Conservation (phyloP, 2,888 invertebrate genomes). For the Ennomos quercinarius region DNA sequence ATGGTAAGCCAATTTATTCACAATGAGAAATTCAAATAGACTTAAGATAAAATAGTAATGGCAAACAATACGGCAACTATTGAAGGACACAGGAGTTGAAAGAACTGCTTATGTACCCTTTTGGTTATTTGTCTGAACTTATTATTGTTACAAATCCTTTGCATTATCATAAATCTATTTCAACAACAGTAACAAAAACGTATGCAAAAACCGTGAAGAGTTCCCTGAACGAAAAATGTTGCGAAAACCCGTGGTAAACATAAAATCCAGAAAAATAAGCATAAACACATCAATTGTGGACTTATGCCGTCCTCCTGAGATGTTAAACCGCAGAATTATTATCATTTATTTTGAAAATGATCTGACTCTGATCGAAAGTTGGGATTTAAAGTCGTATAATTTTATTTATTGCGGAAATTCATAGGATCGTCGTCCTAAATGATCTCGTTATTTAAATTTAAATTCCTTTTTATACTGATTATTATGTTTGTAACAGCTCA, state of each 20-base stretch:
- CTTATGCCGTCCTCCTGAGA: constrained; percentile 57
- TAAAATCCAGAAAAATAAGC: constrained; percentile 50
- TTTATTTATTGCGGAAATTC: constrained; percentile 63
- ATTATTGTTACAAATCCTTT: too few species aligned
- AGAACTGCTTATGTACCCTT: too few species aligned
- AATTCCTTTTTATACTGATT: constrained; percentile 12
- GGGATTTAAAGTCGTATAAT: constrained; percentile 57
- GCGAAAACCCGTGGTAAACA: constrained; percentile 46
- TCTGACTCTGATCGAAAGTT: constrained; percentile 60
- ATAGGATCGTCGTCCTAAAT: constrained; percentile 41
- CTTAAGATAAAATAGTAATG: too few species aligned
- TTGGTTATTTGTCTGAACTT: too few species aligned
- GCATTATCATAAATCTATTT: too few species aligned
- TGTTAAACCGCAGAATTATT: constrained; percentile 72
- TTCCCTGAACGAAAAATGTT: constrained; percentile 6
- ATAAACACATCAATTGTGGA: constrained; percentile 63
- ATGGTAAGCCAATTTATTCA: too few species aligned
- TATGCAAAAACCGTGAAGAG: background rate
- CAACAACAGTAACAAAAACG: too few species aligned
- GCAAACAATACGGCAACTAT: too few species aligned
- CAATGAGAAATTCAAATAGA: too few species aligned
- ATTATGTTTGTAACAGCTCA: too few species aligned
- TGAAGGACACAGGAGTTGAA: too few species aligned
- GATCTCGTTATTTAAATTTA: constrained; percentile 35
- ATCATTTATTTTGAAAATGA: constrained; percentile 62